These are phyloP conservation scores for Nyctibius grandis DNA, from an alignment of 2,797 vertebrate genomes.

Conservation along the genomic window DNA sequence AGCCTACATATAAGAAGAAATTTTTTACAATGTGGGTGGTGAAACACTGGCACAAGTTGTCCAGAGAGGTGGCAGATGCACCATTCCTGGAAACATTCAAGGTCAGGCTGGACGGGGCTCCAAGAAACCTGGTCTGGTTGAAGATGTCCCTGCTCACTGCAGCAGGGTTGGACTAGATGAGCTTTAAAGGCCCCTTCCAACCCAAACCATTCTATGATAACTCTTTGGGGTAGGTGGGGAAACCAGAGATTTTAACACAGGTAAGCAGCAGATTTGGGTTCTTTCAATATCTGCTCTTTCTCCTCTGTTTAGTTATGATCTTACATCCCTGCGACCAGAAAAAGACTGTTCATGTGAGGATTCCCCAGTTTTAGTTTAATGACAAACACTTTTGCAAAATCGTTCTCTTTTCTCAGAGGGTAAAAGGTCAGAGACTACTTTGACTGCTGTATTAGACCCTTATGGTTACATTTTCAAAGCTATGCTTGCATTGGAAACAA, in stretches of 20 bases:
- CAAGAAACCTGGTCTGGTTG: neutral
- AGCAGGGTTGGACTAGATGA: neutral
- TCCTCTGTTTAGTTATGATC: conserved; percentile 19
- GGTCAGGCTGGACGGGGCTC: neutral
- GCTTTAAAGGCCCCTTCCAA: neutral
- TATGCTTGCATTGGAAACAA: conserved; percentile 43
- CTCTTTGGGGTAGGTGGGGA: neutral
- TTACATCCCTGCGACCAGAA: neutral
- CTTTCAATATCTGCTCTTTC: neutral
- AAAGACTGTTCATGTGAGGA: neutral
- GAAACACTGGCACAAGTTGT: neutral
- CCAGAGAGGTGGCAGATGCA: neutral
- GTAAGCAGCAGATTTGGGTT: neutral
- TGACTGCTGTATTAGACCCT: conserved; percentile 24
- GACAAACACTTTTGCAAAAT: conserved; percentile 2
- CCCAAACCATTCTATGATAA: neutral
- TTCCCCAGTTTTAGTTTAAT: neutral
- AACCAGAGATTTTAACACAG: neutral
- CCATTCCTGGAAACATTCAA: neutral
- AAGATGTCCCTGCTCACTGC: neutral
- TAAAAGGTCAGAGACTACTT: conserved; percentile 43
- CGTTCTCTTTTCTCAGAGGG: conserved; percentile 13
- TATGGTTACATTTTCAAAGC: conserved; percentile 61
- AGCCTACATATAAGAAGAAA: neutral
- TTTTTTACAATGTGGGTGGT: fast-evolving